Conservation (phyloP, 2,113 vertebrate species). For the Odobenus rosmarus region DNA sequence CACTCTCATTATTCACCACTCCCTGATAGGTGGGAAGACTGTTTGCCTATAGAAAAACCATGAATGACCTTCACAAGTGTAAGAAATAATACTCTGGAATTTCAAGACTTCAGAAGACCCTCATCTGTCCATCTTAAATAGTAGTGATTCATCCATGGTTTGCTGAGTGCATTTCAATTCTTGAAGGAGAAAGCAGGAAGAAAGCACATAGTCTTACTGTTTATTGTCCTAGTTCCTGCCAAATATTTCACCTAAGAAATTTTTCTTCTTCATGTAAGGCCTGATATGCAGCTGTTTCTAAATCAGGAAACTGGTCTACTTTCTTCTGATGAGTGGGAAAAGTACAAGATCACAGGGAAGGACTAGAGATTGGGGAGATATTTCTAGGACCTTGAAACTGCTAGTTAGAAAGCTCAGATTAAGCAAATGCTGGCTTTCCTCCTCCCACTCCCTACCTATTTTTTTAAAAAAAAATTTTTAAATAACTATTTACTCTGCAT, state of each 20-base stretch:
- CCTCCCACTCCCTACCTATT: neutral
- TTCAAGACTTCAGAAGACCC: neutral
- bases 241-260: conserved; percentile 63
- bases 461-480: conserved; percentile 21
- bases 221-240: conserved; percentile 64
- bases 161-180: neutral
- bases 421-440: conserved; percentile 6
- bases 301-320: conserved; percentile 1
- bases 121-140: neutral
- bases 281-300: conserved; percentile 63
- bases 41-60: neutral
- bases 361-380: neutral
- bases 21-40: neutral
- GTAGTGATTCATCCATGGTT: neutral
- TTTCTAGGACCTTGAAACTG: conserved; percentile 55
- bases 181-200: conserved; percentile 55
- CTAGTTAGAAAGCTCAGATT: conserved; percentile 51
- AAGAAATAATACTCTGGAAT: neutral
- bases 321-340: conserved; percentile 42
- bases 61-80: neutral
- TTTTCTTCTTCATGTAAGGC: conserved; percentile 43
- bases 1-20: neutral
- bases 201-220: conserved; percentile 48
- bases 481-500: conserved; percentile 63
- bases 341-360: conserved; percentile 33